Conservation (phyloP, 2,797 vertebrate species). For the Distichodus sexfasciatus region DNA sequence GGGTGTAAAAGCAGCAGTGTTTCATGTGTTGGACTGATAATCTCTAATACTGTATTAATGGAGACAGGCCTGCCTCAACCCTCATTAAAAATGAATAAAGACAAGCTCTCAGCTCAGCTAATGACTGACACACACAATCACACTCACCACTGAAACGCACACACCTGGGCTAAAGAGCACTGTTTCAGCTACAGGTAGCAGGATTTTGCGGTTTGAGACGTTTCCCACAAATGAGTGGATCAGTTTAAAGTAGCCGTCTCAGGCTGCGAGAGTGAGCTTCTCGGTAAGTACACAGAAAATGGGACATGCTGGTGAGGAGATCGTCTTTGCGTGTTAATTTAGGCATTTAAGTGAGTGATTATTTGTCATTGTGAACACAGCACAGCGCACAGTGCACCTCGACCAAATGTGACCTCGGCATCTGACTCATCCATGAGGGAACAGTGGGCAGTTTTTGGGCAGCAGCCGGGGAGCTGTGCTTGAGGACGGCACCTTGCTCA, state of each 20-base stretch:
- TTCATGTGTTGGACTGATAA: constrained; percentile 66
- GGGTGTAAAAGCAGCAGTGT: constrained; percentile 50
- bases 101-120: constrained; percentile 67
- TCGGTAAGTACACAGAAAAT: too few species aligned
- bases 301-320: neutral
- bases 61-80: constrained; percentile 67
- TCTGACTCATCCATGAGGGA: too few species aligned
- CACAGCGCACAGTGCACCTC: too few species aligned
- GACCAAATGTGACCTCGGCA: too few species aligned
- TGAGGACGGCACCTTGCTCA: too few species aligned
- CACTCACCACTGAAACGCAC: constrained; percentile 35
- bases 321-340: too few species aligned
- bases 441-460: too few species aligned
- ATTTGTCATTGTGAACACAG: too few species aligned
- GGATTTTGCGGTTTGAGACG: constrained; percentile 6
- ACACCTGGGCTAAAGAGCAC: neutral
- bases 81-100: constrained; percentile 79
- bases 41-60: constrained; percentile 78
- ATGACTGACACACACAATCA: constrained; percentile 47
- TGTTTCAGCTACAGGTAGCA: neutral
- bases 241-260: neutral
- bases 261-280: too few species aligned
- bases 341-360: too few species aligned
- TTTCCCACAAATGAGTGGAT: neutral
- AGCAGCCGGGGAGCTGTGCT: too few species aligned